Evolutionary conservation across 2,888 invertebrate species (phyloP).

Genomic region (Scelioninae gen. 2): DNA sequence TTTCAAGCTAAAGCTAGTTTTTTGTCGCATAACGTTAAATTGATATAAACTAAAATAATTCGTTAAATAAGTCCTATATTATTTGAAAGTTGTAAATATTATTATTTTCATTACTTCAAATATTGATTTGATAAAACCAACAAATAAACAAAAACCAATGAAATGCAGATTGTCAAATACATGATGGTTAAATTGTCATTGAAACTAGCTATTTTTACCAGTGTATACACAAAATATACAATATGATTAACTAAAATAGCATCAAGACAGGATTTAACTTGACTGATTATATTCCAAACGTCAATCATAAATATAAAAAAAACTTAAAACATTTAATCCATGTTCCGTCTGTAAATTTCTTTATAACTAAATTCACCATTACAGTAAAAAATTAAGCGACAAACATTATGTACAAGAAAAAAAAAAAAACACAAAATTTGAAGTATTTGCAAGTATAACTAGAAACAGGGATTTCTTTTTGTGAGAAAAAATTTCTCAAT

Average conservation of each 20-base stretch:
- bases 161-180: conserved; percentile 8
- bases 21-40: no score
- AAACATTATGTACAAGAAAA: conserved; percentile 26
- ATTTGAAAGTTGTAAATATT: neutral
- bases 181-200: neutral
- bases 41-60: no score
- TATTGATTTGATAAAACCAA: no score
- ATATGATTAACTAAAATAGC: conserved; percentile 8
- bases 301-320: conserved; percentile 17
- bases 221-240: neutral
- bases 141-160: neutral
- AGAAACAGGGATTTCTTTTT: conserved; percentile 3
- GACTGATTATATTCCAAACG: conserved; percentile 17
- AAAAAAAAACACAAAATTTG: neutral
- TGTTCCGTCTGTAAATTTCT: conserved; percentile 30
- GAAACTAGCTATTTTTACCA: neutral
- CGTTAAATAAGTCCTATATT: no score
- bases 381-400: neutral
- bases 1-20: no score
- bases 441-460: conserved; percentile 17
- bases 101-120: neutral
- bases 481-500: conserved; percentile 23
- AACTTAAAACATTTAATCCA: conserved; percentile 3
- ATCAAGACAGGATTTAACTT: conserved; percentile 4
- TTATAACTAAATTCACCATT: conserved; percentile 13